These are phyloP conservation scores for Diadumene lineata DNA, from an alignment of 92 coral and sea anemone genomes.

Conservation along the genomic window DNA sequence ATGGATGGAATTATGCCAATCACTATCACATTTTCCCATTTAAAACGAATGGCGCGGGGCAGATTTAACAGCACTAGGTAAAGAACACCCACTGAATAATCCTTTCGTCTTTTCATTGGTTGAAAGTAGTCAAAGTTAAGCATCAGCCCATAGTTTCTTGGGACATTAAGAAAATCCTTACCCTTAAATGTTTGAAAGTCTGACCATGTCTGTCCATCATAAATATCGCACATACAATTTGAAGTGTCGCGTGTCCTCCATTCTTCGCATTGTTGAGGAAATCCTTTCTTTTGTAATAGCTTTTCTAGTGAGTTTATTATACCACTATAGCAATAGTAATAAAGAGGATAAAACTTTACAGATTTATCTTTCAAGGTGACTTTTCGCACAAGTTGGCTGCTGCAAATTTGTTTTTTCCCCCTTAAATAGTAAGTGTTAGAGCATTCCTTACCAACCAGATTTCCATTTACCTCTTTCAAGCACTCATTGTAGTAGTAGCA, in stretches of 20 bases:
- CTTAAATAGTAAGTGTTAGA: slow-evolving; percentile 5
- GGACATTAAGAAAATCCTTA: slow-evolving; percentile 24
- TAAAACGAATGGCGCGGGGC: slow-evolving; percentile 36
- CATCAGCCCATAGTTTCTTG: slow-evolving; percentile 59
- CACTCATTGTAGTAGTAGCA: slow-evolving; percentile 26
- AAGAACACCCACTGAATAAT: slow-evolving; percentile 43
- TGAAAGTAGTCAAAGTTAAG: slow-evolving; percentile 53
- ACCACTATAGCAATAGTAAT: slow-evolving; percentile 35
- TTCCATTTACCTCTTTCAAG: not conserved
- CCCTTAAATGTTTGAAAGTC: slow-evolving; percentile 33
- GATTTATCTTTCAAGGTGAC: slow-evolving; percentile 23
- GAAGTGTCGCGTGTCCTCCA: slow-evolving; percentile 33
- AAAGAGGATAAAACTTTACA: slow-evolving; percentile 25
- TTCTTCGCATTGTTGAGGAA: slow-evolving; percentile 28
- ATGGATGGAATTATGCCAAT: slow-evolving; percentile 50
- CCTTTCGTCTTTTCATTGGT: slow-evolving; percentile 37
- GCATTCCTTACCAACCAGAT: slow-evolving; percentile 27
- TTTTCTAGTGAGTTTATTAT: slow-evolving; percentile 19
- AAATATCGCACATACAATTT: slow-evolving; percentile 35
- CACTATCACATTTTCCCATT: slow-evolving; percentile 52
- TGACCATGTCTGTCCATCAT: slow-evolving; percentile 48
- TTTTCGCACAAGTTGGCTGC: not conserved
- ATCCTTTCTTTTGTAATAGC: slow-evolving; percentile 14
- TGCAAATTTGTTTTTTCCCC: slow-evolving; percentile 5
- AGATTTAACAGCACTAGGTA: slow-evolving; percentile 39